These are phyloP conservation scores for Drosophila orena DNA, from an alignment of 1,140 invertebrate genomes.

Conservation along the genomic window DNA sequence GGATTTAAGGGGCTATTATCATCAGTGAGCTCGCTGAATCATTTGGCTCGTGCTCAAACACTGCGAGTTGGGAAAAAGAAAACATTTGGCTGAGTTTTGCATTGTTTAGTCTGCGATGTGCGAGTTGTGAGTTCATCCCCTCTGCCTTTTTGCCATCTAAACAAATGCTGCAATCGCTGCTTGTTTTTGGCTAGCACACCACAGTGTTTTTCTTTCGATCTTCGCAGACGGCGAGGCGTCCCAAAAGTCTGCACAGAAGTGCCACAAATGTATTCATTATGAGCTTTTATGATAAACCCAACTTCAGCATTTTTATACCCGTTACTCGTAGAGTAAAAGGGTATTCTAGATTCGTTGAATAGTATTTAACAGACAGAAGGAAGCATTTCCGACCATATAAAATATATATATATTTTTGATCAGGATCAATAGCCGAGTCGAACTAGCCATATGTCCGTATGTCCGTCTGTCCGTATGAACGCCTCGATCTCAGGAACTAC, in stretches of 20 bases:
- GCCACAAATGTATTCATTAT: neutral
- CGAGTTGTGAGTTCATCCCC: neutral
- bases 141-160: slow-evolving; percentile 29
- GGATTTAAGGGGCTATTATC: slow-evolving; percentile 3
- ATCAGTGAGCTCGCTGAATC: slow-evolving; percentile 10
- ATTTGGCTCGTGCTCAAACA: slow-evolving; percentile 66
- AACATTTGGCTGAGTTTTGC: slow-evolving; percentile 43
- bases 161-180: slow-evolving; percentile 48
- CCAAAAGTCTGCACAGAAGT: slow-evolving; percentile 11
- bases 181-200: slow-evolving; percentile 26
- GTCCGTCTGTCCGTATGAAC: too few species aligned
- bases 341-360: too few species aligned
- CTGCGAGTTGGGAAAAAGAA: slow-evolving; percentile 5
- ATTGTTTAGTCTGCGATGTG: slow-evolving; percentile 65
- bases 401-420: too few species aligned
- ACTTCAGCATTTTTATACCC: neutral
- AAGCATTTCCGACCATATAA: too few species aligned
- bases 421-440: too few species aligned
- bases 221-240: slow-evolving; percentile 46
- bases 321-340: too few species aligned
- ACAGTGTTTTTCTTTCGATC: slow-evolving; percentile 24
- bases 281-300: neutral
- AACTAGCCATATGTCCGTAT: too few species aligned
- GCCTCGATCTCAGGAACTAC: too few species aligned
- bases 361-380: too few species aligned